A percentile compares a stretch with the other conserved stretches of the same genome.
Conservation (phyloP, 2,113 vertebrate species). For the Neolamprologus cancellatus region DNA sequence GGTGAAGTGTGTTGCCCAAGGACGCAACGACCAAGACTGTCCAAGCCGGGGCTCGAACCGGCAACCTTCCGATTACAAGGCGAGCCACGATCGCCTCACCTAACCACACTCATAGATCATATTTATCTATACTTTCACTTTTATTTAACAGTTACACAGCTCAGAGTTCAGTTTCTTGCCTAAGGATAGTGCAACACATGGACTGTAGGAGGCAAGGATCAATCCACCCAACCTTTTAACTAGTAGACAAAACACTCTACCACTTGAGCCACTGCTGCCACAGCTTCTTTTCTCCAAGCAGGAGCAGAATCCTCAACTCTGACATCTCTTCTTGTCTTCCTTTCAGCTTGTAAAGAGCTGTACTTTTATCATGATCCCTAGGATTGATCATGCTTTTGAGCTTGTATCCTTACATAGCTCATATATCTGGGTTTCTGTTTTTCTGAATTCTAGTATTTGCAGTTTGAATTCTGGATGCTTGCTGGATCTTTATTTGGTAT, state of each 20-base stretch:
- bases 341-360: neutral
- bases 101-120: neutral
- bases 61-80: neutral
- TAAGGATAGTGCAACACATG: neutral
- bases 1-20: rapidly evolving
- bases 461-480: neutral
- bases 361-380: neutral
- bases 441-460: neutral
- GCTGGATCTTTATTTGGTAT: neutral
- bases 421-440: neutral
- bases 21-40: neutral
- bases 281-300: rapidly evolving
- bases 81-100: neutral
- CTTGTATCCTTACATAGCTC: neutral
- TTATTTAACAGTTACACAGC: neutral
- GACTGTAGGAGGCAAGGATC: neutral
- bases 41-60: rapidly evolving
- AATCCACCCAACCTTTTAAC: neutral
- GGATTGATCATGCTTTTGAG: neutral
- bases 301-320: neutral
- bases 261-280: rapidly evolving
- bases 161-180: neutral
- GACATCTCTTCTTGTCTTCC: neutral
- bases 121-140: neutral
- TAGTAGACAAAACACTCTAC: neutral